Evolutionary conservation across 92 coral and sea anemone genomes (phyloP).

Genomic region (Montipora capitata): DNA sequence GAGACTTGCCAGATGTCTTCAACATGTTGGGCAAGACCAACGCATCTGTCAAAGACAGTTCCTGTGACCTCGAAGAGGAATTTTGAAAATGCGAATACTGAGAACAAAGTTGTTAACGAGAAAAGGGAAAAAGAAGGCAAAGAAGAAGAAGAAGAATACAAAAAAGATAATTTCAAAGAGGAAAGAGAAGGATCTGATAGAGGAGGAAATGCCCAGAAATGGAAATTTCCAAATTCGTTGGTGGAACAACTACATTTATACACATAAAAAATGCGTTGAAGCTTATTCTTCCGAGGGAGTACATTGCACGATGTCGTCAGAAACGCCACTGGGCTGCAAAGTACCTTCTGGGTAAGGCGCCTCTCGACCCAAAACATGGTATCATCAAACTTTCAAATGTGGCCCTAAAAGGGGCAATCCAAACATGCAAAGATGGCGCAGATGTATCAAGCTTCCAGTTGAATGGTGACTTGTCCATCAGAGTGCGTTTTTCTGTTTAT

Average conservation of each 20-base stretch:
- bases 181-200: too few species aligned
- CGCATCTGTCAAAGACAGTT: neutral
- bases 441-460: too few species aligned
- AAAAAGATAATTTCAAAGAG: too few species aligned
- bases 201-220: neutral
- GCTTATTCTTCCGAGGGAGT: neutral
- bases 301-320: neutral
- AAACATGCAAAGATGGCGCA: too few species aligned
- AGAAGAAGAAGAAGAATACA: too few species aligned
- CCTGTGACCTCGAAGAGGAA: neutral
- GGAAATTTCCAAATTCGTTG: neutral
- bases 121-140: too few species aligned
- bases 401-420: neutral
- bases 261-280: too few species aligned
- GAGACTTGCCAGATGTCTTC: neutral
- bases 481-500: too few species aligned
- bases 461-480: too few species aligned
- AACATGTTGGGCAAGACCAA: neutral
- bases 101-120: too few species aligned
- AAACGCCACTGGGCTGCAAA: conserved; percentile 28
- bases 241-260: too few species aligned
- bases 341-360: conserved; percentile 59
- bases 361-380: conserved; percentile 64
- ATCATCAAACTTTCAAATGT: conserved; percentile 53
- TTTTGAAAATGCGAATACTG: too few species aligned